phyloP scores from a whole-genome alignment of 2,113 vertebrate species.

The Callocephalon fimbriatum region DNA sequence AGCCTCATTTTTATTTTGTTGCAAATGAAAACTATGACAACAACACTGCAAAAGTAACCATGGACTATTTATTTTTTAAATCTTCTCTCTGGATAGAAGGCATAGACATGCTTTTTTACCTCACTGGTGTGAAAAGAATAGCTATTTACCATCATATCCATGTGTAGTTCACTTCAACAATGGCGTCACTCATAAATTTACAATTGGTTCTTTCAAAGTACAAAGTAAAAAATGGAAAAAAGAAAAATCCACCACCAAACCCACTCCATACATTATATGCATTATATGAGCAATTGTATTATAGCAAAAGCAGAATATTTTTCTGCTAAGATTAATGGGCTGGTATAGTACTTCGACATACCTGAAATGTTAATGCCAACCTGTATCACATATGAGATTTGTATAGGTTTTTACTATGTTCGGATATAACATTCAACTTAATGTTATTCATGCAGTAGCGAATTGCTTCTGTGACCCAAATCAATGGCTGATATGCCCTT shows the following conservation, averaged over 20 bases:
- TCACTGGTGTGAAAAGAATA: neutral
- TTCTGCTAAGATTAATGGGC: neutral
- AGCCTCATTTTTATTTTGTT: neutral
- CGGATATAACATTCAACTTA: neutral
- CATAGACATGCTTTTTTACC: neutral
- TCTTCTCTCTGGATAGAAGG: neutral
- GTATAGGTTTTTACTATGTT: neutral
- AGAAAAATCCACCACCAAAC: neutral
- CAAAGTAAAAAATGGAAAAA: neutral
- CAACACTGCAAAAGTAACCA: neutral
- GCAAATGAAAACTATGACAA: neutral
- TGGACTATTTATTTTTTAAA: neutral
- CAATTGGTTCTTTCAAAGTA: neutral
- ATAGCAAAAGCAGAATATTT: neutral
- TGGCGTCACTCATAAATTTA: neutral
- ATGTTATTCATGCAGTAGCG: neutral
- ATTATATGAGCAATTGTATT: neutral
- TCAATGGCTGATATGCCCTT: constrained; percentile 40
- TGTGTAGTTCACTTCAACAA: neutral
- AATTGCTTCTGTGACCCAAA: constrained; percentile 40
- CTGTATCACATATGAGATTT: neutral
- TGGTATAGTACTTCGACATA: neutral
- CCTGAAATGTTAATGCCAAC: neutral
- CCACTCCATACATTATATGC: neutral
- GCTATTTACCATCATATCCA: neutral